Base-by-base conservation (phyloP, 2,797 vertebrate species). In the Galago senegalensis region DNA sequence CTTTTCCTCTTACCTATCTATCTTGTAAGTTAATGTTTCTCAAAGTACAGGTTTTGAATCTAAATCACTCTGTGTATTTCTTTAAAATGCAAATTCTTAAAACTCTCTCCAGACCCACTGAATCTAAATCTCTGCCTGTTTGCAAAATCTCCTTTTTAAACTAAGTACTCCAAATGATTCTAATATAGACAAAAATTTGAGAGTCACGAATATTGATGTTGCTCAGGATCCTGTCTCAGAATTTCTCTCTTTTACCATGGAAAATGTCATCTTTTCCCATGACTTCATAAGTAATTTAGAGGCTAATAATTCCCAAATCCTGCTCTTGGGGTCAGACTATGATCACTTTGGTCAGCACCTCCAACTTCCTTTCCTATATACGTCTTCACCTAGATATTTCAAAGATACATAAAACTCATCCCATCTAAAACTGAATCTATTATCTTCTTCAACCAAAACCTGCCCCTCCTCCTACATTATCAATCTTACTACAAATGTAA, bases 31-130 rank as follows among this genome's bases (percentile, higher is more conserved):
- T 29, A 76, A 18, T 43, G 7, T 56, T 76, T 96, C 76, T 91
- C 87, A 70, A 69, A 76, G 53, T 27, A 3, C 25, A 93, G 60
- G 18, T 63, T 87, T 87, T 87, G 70, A 93, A 60, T 75, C 61
- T 93, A 18, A 93, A 70, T 87, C 20, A 76, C 29, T 82, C 13
- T 56, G 27, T 7, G 6, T 58, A 86, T 90, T 12, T 76, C 9
- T 86, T 73, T 72, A 53, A 86, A 10, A 49, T 37, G 40, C 7
- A 75, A 86, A 81, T 75, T 93, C 17, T 37, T 67, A n/a, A 93
- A 81, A 3, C 2, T 75, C 67, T 90, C 69, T 85, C 34, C 23
- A 96, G 87, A 43, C 7, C 31, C 12, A 96, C 3, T 65, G 53
- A 76, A 49, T 23, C 21, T 86, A 67, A 75, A 73, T 81, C 37